These are phyloP conservation scores for Clarias gariepinus DNA, from an alignment of 2,113 vertebrate species.

Conservation along the genomic window DNA sequence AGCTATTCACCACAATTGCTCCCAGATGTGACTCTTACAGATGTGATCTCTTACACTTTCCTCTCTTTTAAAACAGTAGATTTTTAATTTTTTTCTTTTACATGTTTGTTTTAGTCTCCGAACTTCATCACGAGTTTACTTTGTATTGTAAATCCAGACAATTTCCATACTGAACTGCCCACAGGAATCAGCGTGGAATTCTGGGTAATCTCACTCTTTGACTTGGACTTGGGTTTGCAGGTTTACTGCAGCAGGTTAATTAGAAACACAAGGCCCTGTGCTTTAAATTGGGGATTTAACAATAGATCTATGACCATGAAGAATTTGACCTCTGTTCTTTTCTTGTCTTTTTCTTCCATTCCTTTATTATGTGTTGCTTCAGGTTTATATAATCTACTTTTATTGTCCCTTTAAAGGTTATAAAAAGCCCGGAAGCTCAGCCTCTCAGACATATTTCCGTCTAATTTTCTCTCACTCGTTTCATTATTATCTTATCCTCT, in stretches of 20 bases:
- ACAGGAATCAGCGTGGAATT: not conserved
- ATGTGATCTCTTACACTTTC: conserved; percentile 10
- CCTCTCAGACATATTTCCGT: not conserved
- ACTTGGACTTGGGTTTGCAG: not conserved
- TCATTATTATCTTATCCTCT: not conserved
- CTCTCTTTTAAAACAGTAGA: not conserved
- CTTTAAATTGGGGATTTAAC: conserved; percentile 9
- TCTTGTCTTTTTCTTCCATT: not conserved
- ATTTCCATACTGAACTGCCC: not conserved
- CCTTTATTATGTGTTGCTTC: not conserved
- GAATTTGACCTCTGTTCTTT: not conserved
- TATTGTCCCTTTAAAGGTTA: not conserved
- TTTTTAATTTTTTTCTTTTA: not conserved
- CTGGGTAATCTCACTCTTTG: not conserved
- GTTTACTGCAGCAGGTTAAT: conserved; percentile 16
- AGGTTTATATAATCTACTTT: conserved; percentile 29
- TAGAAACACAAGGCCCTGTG: conserved; percentile 2
- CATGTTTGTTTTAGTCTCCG: not conserved
- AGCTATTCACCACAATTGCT: conserved; percentile 75
- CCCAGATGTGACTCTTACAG: conserved; percentile 78
- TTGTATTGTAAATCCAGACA: not conserved
- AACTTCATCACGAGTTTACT: not conserved
- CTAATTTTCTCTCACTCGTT: not conserved
- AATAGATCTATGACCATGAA: not conserved
- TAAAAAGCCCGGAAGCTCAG: not conserved